Conservation (phyloP, 2,113 vertebrate species). For the Orcinus orca region DNA sequence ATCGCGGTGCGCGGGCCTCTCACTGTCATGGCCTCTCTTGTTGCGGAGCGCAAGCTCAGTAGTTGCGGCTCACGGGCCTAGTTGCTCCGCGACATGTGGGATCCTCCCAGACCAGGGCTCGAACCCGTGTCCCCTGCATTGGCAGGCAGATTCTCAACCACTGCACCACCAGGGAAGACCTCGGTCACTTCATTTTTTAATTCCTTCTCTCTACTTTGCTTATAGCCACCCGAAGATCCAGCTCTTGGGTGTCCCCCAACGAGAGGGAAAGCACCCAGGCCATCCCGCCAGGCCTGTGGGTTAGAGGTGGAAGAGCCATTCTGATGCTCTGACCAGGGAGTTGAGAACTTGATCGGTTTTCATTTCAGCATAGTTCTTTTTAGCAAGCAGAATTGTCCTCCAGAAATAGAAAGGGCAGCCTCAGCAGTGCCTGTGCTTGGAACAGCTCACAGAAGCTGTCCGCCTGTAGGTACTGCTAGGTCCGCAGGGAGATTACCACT, state of each 20-base stretch:
- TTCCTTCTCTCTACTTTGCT: not conserved
- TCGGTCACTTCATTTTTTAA: not conserved
- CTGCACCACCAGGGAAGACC: too few relatives aligned
- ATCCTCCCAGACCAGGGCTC: too few relatives aligned
- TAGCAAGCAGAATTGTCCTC: not conserved
- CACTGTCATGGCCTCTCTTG: too few relatives aligned
- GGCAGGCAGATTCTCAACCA: too few relatives aligned
- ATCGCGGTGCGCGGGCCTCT: too few relatives aligned
- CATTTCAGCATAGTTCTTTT: not conserved
- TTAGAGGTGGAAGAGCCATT: not conserved
- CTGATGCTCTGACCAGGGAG: not conserved
- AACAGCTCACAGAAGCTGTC: not conserved
- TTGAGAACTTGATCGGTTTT: not conserved
- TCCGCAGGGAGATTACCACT: not conserved
- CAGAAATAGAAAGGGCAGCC: constrained; percentile 48
- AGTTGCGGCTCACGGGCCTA: too few relatives aligned
- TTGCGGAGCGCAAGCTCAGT: too few relatives aligned
- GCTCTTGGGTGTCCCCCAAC: not conserved
- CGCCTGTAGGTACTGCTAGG: fast-evolving
- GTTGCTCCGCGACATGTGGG: too few relatives aligned
- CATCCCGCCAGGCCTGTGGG: not conserved
- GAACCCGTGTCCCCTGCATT: too few relatives aligned
- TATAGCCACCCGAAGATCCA: not conserved
- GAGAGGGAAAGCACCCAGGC: not conserved
- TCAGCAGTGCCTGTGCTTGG: not conserved